These are phyloP conservation scores for Zonitis immaculata DNA, from an alignment of 2,888 invertebrate species.

Conservation along the genomic window DNA sequence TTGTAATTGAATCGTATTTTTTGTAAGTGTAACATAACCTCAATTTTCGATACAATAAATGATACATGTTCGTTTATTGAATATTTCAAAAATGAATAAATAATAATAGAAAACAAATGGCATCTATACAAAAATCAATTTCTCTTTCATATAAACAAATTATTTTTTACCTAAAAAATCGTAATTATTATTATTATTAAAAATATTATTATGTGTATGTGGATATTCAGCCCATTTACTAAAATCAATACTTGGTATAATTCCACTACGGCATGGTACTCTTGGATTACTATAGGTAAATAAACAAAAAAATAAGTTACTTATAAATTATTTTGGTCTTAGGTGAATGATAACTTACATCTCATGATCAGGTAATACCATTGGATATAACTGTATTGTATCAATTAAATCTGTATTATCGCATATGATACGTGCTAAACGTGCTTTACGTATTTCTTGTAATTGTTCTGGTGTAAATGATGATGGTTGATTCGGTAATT, in stretches of 20 bases:
- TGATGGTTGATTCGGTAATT: constrained; percentile 85
- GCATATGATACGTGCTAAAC: constrained; percentile 79
- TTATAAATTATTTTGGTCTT: background rate
- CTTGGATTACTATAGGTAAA: constrained; percentile 72
- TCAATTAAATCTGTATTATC: constrained; percentile 91
- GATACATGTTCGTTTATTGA: too few species aligned
- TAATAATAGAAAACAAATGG: constrained; percentile 26
- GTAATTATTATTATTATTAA: constrained; percentile 18
- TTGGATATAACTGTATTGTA: constrained; percentile 84
- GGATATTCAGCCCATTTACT: constrained; percentile 79
- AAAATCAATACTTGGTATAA: constrained; percentile 82
- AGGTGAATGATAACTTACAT: constrained; percentile 61
- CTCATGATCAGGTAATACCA: constrained; percentile 90
- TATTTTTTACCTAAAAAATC: constrained; percentile 27
- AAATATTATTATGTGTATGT: constrained; percentile 10
- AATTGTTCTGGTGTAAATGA: constrained; percentile 85
- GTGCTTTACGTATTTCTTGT: constrained; percentile 73
- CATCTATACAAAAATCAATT: constrained; percentile 21
- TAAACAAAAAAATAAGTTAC: constrained; percentile 5
- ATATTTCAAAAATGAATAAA: too few species aligned
- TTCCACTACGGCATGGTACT: constrained; percentile 84
- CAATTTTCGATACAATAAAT: too few species aligned
- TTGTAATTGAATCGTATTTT: too few species aligned
- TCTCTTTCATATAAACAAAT: background rate
- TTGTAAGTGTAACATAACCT: too few species aligned